A percentile compares a stretch with the other conserved stretches of the same genome.
Evolutionary conservation across 2,113 vertebrate genomes (phyloP).

Genomic region (Nyctereutes procyonoides): DNA sequence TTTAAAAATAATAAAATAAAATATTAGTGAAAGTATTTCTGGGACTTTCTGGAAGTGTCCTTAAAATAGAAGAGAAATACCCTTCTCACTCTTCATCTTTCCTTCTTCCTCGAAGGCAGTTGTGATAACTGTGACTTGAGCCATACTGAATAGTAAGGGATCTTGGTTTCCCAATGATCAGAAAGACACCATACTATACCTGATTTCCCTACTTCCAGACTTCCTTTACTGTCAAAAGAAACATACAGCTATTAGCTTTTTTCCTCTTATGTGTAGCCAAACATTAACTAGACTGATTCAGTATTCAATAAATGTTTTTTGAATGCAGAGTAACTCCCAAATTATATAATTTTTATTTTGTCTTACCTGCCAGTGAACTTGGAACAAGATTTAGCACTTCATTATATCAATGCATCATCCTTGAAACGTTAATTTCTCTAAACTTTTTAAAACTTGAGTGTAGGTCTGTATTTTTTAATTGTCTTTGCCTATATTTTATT

Average conservation of each 20-base stretch:
- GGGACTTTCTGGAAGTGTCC: not conserved
- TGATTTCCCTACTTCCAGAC: not conserved
- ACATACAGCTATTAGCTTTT: not conserved
- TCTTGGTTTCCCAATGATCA: not conserved
- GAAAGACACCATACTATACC: not conserved
- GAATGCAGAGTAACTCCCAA: not conserved
- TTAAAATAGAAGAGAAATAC: not conserved
- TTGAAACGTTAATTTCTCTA: not conserved
- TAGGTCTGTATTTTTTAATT: not conserved
- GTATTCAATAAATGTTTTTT: not conserved
- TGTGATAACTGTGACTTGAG: not conserved
- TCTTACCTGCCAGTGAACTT: not conserved
- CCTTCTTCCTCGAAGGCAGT: not conserved
- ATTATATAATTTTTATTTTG: not conserved
- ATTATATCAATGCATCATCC: not conserved
- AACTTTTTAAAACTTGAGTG: not conserved
- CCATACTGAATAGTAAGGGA: not conserved
- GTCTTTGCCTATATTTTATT: not conserved
- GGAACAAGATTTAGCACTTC: not conserved
- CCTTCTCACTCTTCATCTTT: not conserved
- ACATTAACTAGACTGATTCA: not conserved
- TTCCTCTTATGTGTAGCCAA: not conserved
- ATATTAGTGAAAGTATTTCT: not conserved
- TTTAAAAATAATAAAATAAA: not conserved
- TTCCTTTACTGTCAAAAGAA: not conserved